A percentile compares a stretch with the other conserved stretches of the same genome.
phyloP scores from a whole-genome alignment of 2,888 invertebrate genomes.

The Mesorhabditis spiculigera region DNA sequence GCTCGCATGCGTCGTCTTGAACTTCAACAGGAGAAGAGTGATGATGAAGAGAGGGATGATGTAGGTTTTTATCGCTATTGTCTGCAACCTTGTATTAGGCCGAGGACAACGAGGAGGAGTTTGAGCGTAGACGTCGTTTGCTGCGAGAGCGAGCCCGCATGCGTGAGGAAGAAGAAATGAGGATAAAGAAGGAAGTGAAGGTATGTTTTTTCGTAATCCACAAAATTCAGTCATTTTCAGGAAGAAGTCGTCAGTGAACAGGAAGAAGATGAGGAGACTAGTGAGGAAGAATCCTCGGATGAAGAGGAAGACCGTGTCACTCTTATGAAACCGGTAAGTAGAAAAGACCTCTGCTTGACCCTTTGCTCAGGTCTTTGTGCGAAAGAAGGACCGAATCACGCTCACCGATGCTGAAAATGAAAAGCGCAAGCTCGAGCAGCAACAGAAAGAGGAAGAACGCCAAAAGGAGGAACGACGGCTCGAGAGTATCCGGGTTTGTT shows the following conservation, averaged over 20 bases:
- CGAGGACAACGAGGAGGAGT: conserved; percentile 24
- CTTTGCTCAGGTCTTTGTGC: conserved; percentile 56
- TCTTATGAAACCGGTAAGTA: conserved; percentile 62
- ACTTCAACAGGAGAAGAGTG: conserved; percentile 20
- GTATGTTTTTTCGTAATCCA: not conserved
- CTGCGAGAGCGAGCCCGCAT: conserved; percentile 22
- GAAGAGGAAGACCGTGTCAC: conserved; percentile 62
- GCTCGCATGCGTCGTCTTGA: conserved; percentile 32
- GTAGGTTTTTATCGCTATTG: not conserved
- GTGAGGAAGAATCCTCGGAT: conserved; percentile 47
- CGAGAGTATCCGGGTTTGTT: conserved; percentile 72
- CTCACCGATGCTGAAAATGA: conserved; percentile 90
- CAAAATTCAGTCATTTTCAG: not conserved
- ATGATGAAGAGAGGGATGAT: conserved; percentile 20
- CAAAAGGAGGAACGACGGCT: conserved; percentile 82
- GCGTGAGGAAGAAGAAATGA: conserved; percentile 13
- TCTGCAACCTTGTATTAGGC: not conserved
- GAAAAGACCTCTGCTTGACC: not conserved
- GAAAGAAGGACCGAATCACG: conserved; percentile 76
- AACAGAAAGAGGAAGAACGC: conserved; percentile 78
- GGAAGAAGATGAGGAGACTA: conserved; percentile 37
- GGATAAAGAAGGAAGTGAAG: conserved; percentile 20
- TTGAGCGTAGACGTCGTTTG: conserved; percentile 25
- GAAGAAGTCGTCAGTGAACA: conserved; percentile 35
- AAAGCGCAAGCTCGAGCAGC: conserved; percentile 77